Base-by-base conservation (phyloP, 2,113 vertebrate species). In the Ciconia boyciana region DNA sequence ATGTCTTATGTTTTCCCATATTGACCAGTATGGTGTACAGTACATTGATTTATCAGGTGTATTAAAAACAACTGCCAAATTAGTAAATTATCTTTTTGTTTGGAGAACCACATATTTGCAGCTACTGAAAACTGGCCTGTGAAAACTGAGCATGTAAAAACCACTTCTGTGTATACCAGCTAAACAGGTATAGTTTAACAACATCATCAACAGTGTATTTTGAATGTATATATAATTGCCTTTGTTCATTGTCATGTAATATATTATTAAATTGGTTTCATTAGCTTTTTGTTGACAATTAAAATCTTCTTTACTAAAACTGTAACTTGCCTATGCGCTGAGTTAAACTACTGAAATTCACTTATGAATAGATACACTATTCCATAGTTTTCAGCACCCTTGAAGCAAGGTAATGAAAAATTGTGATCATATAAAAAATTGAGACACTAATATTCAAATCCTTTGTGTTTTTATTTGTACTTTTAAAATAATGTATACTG, bases 291-390 rank as follows among this genome's bases (percentile, higher is more conserved):
- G 48, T 75, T 54, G 39, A 60, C 48, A 83, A 28, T 49, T 64
- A 80, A 11, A 74, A 85, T 58, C 2, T 16, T 46, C 12, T 55
- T 51, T 78, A 49, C 11, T 21, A 61, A 48, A 74, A 74, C 1
- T 55, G 5, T 60, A 74, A 16, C 25, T 81, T 85, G 7, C 1
- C 1, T 66, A 4, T 44, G 5, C 0, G 0, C 16, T 52, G 10
- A 87, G 15, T 52, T 84, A 61, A 70, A 69, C 3, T 61, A 34
- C 48, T 64, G 28, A 16, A 58, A 58, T 79, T 88, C 1, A 39
- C 54, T 70, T 78, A 48, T 44, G 15, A 81, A 70, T 26, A 2
- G 10, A n/a, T 76, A 62, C n/a, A 36, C 44, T 52, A 52, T 89
- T 69, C 69, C 10, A 62, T 29, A 29, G 6, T 29, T 83, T 84